phyloP scores from a whole-genome alignment of 2,888 invertebrate genomes.

The Nymphalis c-album region DNA sequence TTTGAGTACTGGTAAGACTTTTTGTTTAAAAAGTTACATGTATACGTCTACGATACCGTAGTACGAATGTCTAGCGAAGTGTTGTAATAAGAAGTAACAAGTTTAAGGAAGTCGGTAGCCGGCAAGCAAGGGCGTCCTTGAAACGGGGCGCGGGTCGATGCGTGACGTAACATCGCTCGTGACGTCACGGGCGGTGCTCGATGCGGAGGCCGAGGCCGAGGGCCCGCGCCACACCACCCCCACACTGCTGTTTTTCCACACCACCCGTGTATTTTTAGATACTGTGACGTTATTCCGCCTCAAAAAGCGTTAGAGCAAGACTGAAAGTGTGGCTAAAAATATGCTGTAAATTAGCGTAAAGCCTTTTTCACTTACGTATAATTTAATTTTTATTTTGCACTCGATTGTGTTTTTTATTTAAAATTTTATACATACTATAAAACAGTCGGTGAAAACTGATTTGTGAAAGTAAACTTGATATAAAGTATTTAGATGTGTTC shows the following conservation, averaged over 20 bases:
- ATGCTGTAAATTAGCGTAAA: slow-evolving; percentile 38
- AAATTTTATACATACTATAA: not conserved
- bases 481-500: not conserved
- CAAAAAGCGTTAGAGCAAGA: slow-evolving; percentile 52
- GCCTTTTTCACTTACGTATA: not conserved
- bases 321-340: slow-evolving; percentile 52
- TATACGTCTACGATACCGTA: slow-evolving; percentile 5
- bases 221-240: slow-evolving; percentile 53
- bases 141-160: slow-evolving; percentile 72
- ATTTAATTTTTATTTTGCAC: not conserved
- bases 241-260: slow-evolving; percentile 49
- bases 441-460: not conserved
- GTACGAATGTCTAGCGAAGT: slow-evolving; percentile 24
- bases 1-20: not conserved
- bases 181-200: slow-evolving; percentile 72
- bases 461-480: not conserved
- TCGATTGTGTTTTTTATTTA: too few species aligned
- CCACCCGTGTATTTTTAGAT: slow-evolving; percentile 74
- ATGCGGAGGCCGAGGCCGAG: slow-evolving; percentile 63
- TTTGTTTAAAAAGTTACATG: not conserved
- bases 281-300: slow-evolving; percentile 69
- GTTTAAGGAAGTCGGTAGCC: slow-evolving; percentile 63
- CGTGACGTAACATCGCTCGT: slow-evolving; percentile 66
- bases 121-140: slow-evolving; percentile 74
- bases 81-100: slow-evolving; percentile 36